These are phyloP conservation scores for Henricia sp. DNA, from an alignment of 53 echinoderm and acorn worm species.

Conservation along the genomic window DNA sequence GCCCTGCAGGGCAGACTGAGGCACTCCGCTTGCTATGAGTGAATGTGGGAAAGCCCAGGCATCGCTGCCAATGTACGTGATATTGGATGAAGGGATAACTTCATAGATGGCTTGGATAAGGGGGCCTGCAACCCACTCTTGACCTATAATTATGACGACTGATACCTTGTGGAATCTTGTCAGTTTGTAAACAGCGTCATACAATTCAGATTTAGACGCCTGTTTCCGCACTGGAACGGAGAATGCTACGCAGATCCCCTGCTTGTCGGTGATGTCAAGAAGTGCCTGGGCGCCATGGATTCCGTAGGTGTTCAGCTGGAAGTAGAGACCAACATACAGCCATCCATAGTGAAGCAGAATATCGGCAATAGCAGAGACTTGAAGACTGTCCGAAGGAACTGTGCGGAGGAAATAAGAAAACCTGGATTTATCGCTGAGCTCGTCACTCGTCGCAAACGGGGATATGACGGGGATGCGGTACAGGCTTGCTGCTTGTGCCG, in stretches of 20 bases:
- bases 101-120: too few species aligned
- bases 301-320: conserved; percentile 79
- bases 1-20: conserved; percentile 60
- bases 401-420: conserved; percentile 90
- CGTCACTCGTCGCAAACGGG: conserved; percentile 76
- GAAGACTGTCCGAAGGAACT: conserved; percentile 80
- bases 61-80: conserved; percentile 90
- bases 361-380: conserved; percentile 77
- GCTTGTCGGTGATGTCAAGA: conserved; percentile 32
- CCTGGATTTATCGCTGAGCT: conserved; percentile 58
- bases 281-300: too few species aligned
- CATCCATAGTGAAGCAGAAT: conserved; percentile 65
- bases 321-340: conserved; percentile 84
- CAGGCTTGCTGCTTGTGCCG: too few species aligned
- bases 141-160: conserved; percentile 43
- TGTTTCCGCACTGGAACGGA: conserved; percentile 86
- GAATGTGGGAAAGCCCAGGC: conserved; percentile 84
- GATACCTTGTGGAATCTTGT: conserved; percentile 74
- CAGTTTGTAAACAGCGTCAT: conserved; percentile 77
- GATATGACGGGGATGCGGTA: too few species aligned
- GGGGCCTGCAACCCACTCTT: too few species aligned
- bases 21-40: conserved; percentile 60
- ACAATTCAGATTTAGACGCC: conserved; percentile 69
- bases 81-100: too few species aligned
- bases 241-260: conserved; percentile 28